Evolutionary conservation across 2,888 invertebrate species (phyloP).

Genomic region (Nowickia ferox): DNA sequence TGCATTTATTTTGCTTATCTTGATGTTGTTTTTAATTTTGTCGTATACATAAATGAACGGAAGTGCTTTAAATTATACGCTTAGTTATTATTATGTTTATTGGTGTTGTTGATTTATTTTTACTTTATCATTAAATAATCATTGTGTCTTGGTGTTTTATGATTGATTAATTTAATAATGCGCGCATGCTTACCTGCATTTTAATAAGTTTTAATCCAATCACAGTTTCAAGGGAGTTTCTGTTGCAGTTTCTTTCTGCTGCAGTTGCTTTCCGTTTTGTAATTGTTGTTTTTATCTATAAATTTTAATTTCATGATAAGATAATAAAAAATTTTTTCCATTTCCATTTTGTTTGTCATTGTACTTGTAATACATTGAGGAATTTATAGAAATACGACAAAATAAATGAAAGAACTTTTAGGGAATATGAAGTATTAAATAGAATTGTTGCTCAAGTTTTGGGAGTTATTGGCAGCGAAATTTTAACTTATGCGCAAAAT

Average conservation of each 20-base stretch:
- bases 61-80: constrained; percentile 68
- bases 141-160: constrained; percentile 66
- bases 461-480: constrained; percentile 30
- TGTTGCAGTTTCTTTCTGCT: constrained; percentile 31
- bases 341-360: not conserved
- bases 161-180: constrained; percentile 71
- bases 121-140: constrained; percentile 65
- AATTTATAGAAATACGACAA: constrained; percentile 29
- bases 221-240: constrained; percentile 6
- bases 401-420: not conserved
- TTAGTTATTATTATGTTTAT: constrained; percentile 33
- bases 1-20: constrained; percentile 25
- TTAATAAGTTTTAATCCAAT: constrained; percentile 50
- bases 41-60: constrained; percentile 49
- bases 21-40: constrained; percentile 27
- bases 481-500: not conserved
- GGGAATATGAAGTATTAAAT: constrained; percentile 1
- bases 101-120: constrained; percentile 37
- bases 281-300: constrained; percentile 33
- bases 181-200: constrained; percentile 69
- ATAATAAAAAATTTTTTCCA: constrained; percentile 18
- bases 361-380: constrained; percentile 10
- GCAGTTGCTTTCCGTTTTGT: constrained; percentile 17
- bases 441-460: constrained; percentile 6
- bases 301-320: constrained; percentile 25